phyloP scores from a whole-genome alignment of 2,113 vertebrate species.

The Herpailurus yagouaroundi region DNA sequence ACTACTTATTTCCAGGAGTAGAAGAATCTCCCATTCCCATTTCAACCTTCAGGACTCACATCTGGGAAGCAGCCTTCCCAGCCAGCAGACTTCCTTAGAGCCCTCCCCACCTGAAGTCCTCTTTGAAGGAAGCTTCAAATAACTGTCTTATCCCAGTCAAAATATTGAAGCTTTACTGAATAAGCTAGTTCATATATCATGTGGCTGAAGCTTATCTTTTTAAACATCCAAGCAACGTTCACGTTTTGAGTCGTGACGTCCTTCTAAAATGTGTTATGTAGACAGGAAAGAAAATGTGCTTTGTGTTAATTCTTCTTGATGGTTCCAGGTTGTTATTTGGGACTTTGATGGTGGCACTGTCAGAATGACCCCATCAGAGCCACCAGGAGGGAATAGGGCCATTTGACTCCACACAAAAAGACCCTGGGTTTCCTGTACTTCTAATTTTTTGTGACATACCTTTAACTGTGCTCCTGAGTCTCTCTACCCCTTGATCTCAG shows the following conservation, averaged over 20 bases:
- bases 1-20: background rate
- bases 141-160: background rate
- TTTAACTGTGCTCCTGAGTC: background rate
- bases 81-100: background rate
- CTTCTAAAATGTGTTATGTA: fast-evolving
- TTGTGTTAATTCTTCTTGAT: background rate
- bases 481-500: background rate
- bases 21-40: background rate
- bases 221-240: background rate
- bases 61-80: background rate
- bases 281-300: background rate
- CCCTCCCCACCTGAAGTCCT: background rate
- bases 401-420: background rate
- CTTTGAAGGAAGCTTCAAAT: background rate
- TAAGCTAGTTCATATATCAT: background rate
- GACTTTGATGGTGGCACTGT: background rate
- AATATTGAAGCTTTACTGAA: background rate
- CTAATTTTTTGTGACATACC: background rate
- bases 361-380: background rate
- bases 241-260: background rate
- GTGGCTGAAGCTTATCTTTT: background rate
- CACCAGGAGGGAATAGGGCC: background rate
- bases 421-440: background rate
- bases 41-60: background rate
- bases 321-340: background rate